Conservation (phyloP, 92 coral and sea anemone species). For the Palythoa heliodiscus region DNA sequence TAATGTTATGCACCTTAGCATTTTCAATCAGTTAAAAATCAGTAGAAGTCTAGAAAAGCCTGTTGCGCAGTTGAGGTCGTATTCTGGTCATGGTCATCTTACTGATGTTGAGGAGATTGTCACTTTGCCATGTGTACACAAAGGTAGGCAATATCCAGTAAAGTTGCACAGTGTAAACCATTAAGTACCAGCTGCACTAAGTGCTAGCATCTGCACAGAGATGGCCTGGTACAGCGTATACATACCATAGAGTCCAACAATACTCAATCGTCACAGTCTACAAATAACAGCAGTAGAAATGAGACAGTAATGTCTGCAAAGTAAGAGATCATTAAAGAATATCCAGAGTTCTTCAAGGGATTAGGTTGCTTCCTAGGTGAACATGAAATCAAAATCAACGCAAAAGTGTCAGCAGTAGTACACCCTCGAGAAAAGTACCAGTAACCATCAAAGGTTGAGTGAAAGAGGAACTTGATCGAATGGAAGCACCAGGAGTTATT, state of each 20-base stretch:
- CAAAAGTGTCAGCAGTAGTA: slow-evolving; percentile 46
- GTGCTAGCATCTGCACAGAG: slow-evolving; percentile 52
- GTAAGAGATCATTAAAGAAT: slow-evolving; percentile 49
- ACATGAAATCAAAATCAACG: slow-evolving; percentile 43
- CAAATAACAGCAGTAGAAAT: neutral
- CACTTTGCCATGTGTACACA: slow-evolving; percentile 47
- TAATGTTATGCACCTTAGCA: slow-evolving; percentile 25
- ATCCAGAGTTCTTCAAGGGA: slow-evolving; percentile 55
- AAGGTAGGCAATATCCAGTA: slow-evolving; percentile 41
- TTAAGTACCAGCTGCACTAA: slow-evolving; percentile 53
- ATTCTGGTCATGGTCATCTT: slow-evolving; percentile 49
- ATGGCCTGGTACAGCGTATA: slow-evolving; percentile 38
- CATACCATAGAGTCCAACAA: slow-evolving; percentile 18
- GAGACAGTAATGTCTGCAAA: neutral
- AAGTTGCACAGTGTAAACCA: slow-evolving; percentile 45
- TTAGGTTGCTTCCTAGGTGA: slow-evolving; percentile 60
- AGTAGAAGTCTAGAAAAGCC: slow-evolving; percentile 9
- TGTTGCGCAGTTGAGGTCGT: slow-evolving; percentile 31
- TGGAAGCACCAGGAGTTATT: slow-evolving; percentile 56
- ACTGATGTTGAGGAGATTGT: slow-evolving; percentile 9
- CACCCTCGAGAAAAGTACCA: slow-evolving; percentile 58
- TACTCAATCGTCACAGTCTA: neutral
- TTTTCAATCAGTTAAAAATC: slow-evolving; percentile 1
- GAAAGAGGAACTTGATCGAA: slow-evolving; percentile 50
- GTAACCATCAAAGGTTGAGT: slow-evolving; percentile 43